These are phyloP conservation scores for Phocides pigmalion DNA, from an alignment of 1,140 invertebrate genomes.

Conservation along the genomic window DNA sequence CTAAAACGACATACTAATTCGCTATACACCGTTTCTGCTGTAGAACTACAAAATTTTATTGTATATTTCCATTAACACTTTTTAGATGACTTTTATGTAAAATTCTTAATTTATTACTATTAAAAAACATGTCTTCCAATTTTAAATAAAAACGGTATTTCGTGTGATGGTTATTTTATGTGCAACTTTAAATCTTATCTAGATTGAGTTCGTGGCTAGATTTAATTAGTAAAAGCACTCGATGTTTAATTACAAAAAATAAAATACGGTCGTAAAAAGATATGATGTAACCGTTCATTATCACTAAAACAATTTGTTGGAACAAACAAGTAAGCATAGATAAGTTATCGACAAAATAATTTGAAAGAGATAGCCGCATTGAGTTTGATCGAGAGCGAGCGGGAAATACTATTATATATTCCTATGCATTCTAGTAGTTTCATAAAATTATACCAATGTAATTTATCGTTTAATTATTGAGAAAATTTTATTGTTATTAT, in stretches of 20 bases:
- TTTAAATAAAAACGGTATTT: no score
- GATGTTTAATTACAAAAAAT: slow-evolving; percentile 10
- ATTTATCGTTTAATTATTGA: slow-evolving; percentile 6
- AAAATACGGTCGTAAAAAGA: slow-evolving; percentile 22
- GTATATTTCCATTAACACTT: not conserved
- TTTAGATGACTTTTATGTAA: not conserved
- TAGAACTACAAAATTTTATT: not conserved
- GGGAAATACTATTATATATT: slow-evolving; percentile 21
- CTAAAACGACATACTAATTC: slow-evolving; percentile 37
- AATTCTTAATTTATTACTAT: not conserved
- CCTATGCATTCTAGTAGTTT: slow-evolving; percentile 7
- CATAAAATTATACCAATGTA: slow-evolving; percentile 6
- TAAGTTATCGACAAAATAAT: slow-evolving; percentile 40
- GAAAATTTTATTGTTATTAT: slow-evolving; percentile 12
- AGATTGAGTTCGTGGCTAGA: slow-evolving; percentile 16
- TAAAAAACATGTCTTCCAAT: no score
- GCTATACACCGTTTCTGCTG: slow-evolving; percentile 15
- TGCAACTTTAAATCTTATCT: slow-evolving; percentile 2
- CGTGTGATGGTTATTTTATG: no score
- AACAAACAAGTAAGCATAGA: slow-evolving; percentile 43
- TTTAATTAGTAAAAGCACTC: slow-evolving; percentile 30
- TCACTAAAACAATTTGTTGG: slow-evolving; percentile 40
- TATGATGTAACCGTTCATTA: slow-evolving; percentile 41
- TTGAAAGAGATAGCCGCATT: slow-evolving; percentile 33
- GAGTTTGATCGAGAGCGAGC: slow-evolving; percentile 5